Evolutionary conservation across 2,888 invertebrate genomes (phyloP), one percentile per base, ranked within the genome.

Genomic region (Cerceris rybyensis): DNA sequence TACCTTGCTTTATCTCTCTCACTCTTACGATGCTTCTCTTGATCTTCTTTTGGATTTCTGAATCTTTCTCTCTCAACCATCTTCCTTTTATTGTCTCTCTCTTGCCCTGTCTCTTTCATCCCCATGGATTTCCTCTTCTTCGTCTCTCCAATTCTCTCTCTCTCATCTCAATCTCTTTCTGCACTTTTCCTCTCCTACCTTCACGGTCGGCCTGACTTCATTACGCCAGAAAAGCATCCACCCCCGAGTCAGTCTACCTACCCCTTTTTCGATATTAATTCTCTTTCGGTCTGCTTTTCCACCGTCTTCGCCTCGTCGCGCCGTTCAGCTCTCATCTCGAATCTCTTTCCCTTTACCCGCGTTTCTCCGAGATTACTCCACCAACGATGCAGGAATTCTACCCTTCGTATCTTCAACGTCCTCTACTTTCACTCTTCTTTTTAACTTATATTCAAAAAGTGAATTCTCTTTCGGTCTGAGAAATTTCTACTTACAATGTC

Each of bases 131-230:
- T 28, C 4, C 28, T 28, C 28, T 4, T 28, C 28, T 4, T 28
- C 28, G 28, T 28, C 28, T 28, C 28, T 28, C 28, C 28, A 28
- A 28, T 28, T 28, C 28, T 60, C 65, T 55, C 75, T 64, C 54
- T 71, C 65, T 59, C 52, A 49, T 81, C 73, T 52, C 28, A 74
- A 41, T 65, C 14, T 64, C 68, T 61, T 73, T 61, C 54, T 52
- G 17, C n/a, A 50, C 69, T 54, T 54, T 71, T 73, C 61, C 73
- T 66, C 71, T 67, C 57, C 61, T 67, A 61, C 63, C 77, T 76
- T 67, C 68, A 42, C 69, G 57, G 72, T 73, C 67, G 57, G 78
- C 79, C 80, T 82, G 81, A 76, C 82, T 84, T 79, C 81, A 81
- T 82, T 76, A 76, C 80, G 55, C 41, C 39, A 70, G 71, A 75